Conservation (phyloP, 2,797 vertebrate species). For the Lagorchestes hirsutus region DNA sequence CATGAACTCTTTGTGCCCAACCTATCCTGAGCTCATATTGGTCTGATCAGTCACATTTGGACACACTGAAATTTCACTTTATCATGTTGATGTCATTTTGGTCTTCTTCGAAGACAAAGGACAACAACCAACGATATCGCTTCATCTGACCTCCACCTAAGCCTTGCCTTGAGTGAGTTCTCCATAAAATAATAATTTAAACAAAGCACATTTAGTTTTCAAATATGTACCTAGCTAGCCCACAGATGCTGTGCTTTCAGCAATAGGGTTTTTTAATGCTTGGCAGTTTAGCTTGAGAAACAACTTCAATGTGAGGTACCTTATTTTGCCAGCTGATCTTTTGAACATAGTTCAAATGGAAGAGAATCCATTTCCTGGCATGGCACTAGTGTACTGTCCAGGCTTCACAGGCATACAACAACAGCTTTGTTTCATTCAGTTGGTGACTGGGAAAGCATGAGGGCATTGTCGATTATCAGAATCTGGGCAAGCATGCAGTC, state of each 20-base stretch:
- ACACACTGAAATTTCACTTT: no score
- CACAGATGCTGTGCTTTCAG: not conserved
- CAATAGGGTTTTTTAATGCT: not conserved
- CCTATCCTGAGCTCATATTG: no score
- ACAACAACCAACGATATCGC: not conserved
- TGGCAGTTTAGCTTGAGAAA: not conserved
- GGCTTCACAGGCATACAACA: not conserved
- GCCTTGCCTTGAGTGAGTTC: not conserved
- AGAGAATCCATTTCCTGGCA: not conserved
- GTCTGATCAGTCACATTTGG: no score
- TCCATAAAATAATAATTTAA: not conserved
- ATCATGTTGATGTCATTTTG: no score
- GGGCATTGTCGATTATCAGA: not conserved
- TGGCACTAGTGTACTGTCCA: not conserved
- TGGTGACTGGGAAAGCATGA: not conserved
- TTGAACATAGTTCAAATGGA: not conserved
- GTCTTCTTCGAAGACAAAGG: no score
- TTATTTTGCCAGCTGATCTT: not conserved
- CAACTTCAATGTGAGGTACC: no score
- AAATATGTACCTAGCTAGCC: not conserved
- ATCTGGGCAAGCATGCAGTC: not conserved
- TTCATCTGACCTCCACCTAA: not conserved
- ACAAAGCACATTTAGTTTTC: not conserved
- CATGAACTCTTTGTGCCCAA: no score
- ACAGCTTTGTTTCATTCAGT: not conserved